Conservation (phyloP, 2,888 invertebrate species). For the Arge pagana region DNA sequence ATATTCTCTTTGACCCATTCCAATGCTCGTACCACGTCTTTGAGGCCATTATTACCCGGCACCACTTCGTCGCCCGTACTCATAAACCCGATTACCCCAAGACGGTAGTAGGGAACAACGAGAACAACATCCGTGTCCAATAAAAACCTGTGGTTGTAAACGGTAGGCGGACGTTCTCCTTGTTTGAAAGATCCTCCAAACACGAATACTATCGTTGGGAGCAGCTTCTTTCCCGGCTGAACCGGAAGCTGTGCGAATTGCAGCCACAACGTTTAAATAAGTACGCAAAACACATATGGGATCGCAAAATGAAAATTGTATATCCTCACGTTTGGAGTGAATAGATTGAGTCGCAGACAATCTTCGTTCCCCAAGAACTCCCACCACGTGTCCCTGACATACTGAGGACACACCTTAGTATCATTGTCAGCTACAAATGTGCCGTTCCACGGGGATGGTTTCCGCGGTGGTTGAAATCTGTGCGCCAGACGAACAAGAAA, state of each 20-base stretch:
- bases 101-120: background rate
- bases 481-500: too few relatives aligned
- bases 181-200: background rate
- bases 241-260: background rate
- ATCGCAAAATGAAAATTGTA: too few relatives aligned
- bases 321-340: background rate
- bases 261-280: too few relatives aligned
- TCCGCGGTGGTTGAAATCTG: too few relatives aligned
- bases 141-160: background rate
- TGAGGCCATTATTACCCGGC: conserved; percentile 10
- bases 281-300: too few relatives aligned
- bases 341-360: conserved; percentile 11
- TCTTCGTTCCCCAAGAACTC: background rate
- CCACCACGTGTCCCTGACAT: background rate
- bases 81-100: conserved; percentile 4
- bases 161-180: background rate
- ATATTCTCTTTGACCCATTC: conserved; percentile 6
- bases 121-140: conserved; percentile 9
- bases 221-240: too few relatives aligned
- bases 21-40: conserved; percentile 1
- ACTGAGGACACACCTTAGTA: background rate
- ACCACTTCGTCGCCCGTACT: conserved; percentile 8
- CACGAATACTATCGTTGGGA: conserved; percentile 2
- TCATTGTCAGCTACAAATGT: conserved; percentile 1
- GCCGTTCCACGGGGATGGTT: too few relatives aligned